Evolutionary conservation across 2,113 vertebrate species (phyloP), one percentile per base, ranked within the genome.

Genomic region (Pheucticus melanocephalus): DNA sequence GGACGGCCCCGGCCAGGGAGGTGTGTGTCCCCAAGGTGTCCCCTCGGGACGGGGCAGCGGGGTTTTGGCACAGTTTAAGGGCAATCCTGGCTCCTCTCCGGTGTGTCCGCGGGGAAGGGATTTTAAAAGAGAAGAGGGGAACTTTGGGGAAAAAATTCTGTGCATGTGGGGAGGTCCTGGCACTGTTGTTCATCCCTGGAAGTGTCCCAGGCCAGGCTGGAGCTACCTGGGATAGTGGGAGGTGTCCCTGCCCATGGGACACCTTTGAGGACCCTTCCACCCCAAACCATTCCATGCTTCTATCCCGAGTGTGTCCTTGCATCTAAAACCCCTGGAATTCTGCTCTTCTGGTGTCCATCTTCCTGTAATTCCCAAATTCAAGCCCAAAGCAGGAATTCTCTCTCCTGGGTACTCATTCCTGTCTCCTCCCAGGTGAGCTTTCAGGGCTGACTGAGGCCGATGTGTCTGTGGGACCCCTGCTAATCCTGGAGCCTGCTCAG

Each of bases 61-160:
- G 24, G 8, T 23, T n/a, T 30, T 30, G 45, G 45, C 8, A n/a
- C 15, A 9, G 15, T 8, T 40, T 9, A 12, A n/a, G 12, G 50
- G 7, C 15, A 17, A 9, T 48, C 4, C 6, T 0, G 0, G 20
- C 24, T 57, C 30, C 24, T 25, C 20, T 30, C 30, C 0, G 0
- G 6, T 25, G 8, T 35, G 24, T 3, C 25, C 6, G 42, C 25
- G 57, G 24, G 35, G 30, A 25, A 35, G 24, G 35, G 6, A 11
- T 30, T 54, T 48, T 5, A 24, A 12, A 47, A 39, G 6, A 7
- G 11, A 72, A 54, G 8, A 24, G 9, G 8, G 27, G 11, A 7
- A 5, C 37, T 11, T 7, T 1, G 11, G 10, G 3, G 5, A 5
- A 18, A 44, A 31, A 42, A 25, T 2, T 71, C 11, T 9, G 2